Conservation (phyloP, 2,888 invertebrate genomes). For the Eretmocerus hayati region DNA sequence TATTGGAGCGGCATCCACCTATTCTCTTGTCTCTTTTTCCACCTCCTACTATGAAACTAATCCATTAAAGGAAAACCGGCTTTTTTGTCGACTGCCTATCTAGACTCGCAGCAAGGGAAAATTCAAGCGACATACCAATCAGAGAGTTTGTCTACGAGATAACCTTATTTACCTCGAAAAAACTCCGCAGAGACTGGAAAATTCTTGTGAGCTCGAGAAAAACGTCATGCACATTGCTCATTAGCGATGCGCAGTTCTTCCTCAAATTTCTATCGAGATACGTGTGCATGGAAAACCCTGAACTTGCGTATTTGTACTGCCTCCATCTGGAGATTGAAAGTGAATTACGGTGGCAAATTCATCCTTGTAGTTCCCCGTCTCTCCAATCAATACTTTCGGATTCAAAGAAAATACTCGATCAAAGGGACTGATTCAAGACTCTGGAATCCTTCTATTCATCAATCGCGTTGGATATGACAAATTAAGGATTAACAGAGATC, state of each 20-base stretch:
- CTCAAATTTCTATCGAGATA: neutral
- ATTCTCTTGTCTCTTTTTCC: neutral
- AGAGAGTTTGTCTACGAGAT: slow-evolving; percentile 17
- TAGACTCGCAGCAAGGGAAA: neutral
- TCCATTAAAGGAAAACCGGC: slow-evolving; percentile 21
- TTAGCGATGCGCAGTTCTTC: neutral
- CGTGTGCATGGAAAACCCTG: neutral
- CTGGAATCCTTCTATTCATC: too few species aligned
- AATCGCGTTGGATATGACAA: too few species aligned
- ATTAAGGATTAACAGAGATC: too few species aligned
- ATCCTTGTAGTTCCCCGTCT: too few species aligned
- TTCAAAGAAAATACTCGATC: too few species aligned
- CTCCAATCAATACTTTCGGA: too few species aligned
- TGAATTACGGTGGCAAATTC: too few species aligned
- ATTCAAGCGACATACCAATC: slow-evolving; percentile 12
- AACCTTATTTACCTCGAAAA: slow-evolving; percentile 12
- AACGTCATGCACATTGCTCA: neutral
- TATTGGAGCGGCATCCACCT: slow-evolving; percentile 17
- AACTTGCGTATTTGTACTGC: too few species aligned
- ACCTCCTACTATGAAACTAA: slow-evolving; percentile 21
- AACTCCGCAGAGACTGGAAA: slow-evolving; percentile 1
- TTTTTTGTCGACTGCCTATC: slow-evolving; percentile 12
- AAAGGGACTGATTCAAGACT: too few species aligned
- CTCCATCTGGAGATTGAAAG: too few species aligned
- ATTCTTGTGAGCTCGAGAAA: neutral